These are phyloP conservation scores for Gymnothorax reevesii DNA, from an alignment of 2,797 vertebrate species.

Conservation along the genomic window DNA sequence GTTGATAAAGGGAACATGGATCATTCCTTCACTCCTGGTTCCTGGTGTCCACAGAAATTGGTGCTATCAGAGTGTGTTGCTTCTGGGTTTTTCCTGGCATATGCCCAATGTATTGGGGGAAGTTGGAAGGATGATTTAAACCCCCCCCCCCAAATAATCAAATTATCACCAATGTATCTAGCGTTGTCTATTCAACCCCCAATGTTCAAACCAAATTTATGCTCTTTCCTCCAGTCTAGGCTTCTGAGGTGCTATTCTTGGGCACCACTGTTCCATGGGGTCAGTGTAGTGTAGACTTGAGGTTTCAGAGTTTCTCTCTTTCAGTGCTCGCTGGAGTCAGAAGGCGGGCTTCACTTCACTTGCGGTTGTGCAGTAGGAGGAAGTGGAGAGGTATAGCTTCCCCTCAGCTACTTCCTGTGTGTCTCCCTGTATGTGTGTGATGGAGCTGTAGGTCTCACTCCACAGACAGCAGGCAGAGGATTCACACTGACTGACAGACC, in stretches of 20 bases:
- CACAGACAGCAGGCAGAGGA: conserved; percentile 33
- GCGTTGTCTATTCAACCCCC: too few species aligned
- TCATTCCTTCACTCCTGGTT: not conserved
- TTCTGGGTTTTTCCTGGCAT: not conserved
- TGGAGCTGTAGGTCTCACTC: conserved; percentile 20
- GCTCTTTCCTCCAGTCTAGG: too few species aligned
- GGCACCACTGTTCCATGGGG: not conserved
- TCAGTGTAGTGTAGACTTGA: too few species aligned
- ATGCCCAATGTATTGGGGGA: too few species aligned
- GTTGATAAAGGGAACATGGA: not conserved
- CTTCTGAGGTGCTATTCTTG: too few species aligned
- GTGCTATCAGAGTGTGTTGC: not conserved
- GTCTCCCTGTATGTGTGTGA: not conserved
- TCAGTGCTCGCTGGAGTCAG: not conserved
- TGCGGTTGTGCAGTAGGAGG: conserved; percentile 36
- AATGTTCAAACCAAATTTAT: too few species aligned
- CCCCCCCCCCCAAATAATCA: too few species aligned
- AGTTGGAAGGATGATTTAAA: too few species aligned
- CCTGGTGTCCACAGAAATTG: not conserved
- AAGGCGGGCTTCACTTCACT: not conserved
- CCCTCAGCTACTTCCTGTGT: conserved; percentile 57
- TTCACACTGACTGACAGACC: conserved; percentile 26
- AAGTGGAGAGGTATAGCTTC: conserved; percentile 35
- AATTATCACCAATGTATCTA: too few species aligned
- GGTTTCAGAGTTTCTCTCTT: too few species aligned